Base-by-base conservation (phyloP, 2,113 vertebrate species). In the Benitochromis conjunctus region DNA sequence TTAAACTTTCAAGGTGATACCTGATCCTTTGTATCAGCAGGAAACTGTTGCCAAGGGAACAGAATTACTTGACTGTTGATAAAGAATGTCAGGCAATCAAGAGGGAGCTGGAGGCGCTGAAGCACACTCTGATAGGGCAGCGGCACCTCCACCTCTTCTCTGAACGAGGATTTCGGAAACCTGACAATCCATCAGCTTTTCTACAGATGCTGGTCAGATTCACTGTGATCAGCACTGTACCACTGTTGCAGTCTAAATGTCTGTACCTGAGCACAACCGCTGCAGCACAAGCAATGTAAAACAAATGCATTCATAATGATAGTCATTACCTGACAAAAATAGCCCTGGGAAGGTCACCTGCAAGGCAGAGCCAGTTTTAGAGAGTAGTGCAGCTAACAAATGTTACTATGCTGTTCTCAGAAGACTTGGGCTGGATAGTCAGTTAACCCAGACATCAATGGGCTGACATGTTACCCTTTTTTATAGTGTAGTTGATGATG, bases 51-150 rank as follows among this genome's bases (percentile, higher is more conserved):
- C 95, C 93, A 93, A 87, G 94, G 95, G 86, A 95, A 94, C 94
- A 85, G 92, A 94, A 94, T 94, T 92, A 94, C 94, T 93, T 94
- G 92, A 93, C 92, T 94, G 92, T 93, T 94, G 92, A 95, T 95
- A 94, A 94, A 95, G 94, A 91, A 94, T 95, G 94, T 95, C 94
- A 93, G 92, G 90, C 93, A 95, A 95, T 96, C 94, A 94, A 92
- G 92, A 86, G 92, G 81, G 88, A 92, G 90, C 90, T 90, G 90
- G 86, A 93, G 89, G 94, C 84, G 29, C 85, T 88, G 86, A 80
- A 84, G 89, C 88, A 88, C 85, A 34, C 87, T 91, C 78, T 89
- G 90, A 93, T 89, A 92, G 91, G 92, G 81, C 81, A 58, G 86
- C 56, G 14, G 87, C 88, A 90, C 81, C 89, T 91, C 82, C 86